phyloP scores from a whole-genome alignment of 1,140 invertebrate species.

The Carcinoscorpius rotundicauda region DNA sequence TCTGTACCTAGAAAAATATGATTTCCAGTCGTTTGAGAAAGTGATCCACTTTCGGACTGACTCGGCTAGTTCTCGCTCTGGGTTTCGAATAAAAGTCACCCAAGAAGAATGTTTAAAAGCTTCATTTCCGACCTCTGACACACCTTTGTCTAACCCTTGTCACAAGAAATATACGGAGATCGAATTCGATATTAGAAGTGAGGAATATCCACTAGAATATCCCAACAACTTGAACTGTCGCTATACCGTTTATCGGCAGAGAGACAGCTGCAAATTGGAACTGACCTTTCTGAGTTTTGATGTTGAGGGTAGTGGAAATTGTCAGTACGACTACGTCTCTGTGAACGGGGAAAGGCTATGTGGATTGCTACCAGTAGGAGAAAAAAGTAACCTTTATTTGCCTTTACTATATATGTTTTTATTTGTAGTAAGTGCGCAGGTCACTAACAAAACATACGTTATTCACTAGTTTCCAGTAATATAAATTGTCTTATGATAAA shows the following conservation, averaged over 20 bases:
- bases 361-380: slow-evolving; percentile 14
- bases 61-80: slow-evolving; percentile 12
- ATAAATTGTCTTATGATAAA: no score
- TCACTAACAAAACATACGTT: no score
- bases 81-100: not conserved
- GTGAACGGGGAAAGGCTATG: slow-evolving; percentile 26
- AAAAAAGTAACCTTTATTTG: no score
- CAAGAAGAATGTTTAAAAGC: no score
- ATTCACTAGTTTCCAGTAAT: no score
- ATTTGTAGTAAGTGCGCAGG: no score
- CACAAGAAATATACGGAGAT: slow-evolving; percentile 10
- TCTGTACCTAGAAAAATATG: slow-evolving; percentile 3
- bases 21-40: slow-evolving; percentile 14
- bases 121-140: no score
- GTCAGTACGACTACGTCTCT: slow-evolving; percentile 26
- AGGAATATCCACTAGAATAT: slow-evolving; percentile 24
- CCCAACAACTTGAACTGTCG: slow-evolving; percentile 22
- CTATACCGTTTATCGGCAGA: slow-evolving; percentile 9
- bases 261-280: slow-evolving; percentile 21
- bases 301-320: slow-evolving; percentile 23
- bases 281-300: slow-evolving; percentile 24
- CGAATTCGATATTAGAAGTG: slow-evolving; percentile 11
- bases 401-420: no score
- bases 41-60: slow-evolving; percentile 15
- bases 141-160: not conserved